Evolutionary conservation across 1,140 invertebrate genomes (phyloP).

Genomic region (Macrocentrus cingulum): DNA sequence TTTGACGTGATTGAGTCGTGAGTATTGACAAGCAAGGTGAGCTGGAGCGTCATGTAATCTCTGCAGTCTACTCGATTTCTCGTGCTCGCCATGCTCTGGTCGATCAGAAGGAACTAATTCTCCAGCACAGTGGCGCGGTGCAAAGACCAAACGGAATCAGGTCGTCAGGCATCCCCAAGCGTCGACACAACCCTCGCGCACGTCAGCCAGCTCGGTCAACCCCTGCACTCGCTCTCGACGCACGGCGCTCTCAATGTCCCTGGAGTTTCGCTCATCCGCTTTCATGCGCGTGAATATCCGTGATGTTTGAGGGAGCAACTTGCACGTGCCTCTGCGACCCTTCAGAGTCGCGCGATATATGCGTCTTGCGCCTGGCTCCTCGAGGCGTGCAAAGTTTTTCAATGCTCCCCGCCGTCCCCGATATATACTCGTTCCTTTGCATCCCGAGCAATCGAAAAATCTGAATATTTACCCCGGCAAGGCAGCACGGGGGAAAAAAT

Average conservation of each 20-base stretch:
- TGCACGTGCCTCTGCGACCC: slow-evolving; percentile 8
- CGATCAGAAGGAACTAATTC: slow-evolving; percentile 26
- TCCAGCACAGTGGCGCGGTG: slow-evolving; percentile 3
- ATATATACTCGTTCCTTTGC: neutral
- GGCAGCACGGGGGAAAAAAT: neutral
- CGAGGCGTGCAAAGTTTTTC: slow-evolving; percentile 26
- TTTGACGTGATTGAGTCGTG: neutral
- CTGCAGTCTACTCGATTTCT: slow-evolving; percentile 15
- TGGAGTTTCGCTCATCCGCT: slow-evolving; percentile 12
- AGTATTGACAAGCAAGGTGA: slow-evolving; percentile 12
- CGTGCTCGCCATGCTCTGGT: slow-evolving; percentile 11
- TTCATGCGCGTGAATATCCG: slow-evolving; percentile 11
- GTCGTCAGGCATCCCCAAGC: slow-evolving; percentile 9
- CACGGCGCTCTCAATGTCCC: too few relatives aligned
- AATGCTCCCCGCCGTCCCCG: slow-evolving; percentile 12
- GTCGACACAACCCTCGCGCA: neutral
- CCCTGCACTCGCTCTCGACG: slow-evolving; percentile 1
- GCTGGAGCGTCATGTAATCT: slow-evolving; percentile 18
- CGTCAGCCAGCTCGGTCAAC: too few relatives aligned
- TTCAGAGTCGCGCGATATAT: neutral
- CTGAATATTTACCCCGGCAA: slow-evolving; percentile 26
- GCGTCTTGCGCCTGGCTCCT: neutral
- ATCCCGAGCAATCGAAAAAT: slow-evolving; percentile 22
- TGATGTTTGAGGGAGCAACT: slow-evolving; percentile 21
- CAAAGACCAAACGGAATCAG: slow-evolving; percentile 27